These are phyloP conservation scores for Seriola dumerili DNA, from an alignment of 2,113 vertebrate species.

Conservation along the genomic window DNA sequence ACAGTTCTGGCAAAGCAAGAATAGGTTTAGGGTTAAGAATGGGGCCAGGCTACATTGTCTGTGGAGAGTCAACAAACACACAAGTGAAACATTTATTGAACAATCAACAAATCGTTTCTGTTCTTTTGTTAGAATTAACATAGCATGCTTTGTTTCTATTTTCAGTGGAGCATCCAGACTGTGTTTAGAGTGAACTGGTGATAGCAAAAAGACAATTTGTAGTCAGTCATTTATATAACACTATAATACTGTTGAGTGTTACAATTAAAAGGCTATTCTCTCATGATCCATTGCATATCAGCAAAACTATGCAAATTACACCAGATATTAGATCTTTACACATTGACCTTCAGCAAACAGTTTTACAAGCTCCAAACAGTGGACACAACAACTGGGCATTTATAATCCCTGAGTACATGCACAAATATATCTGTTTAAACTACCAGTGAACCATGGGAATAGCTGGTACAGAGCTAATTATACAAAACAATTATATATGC, in stretches of 20 bases:
- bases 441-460: not conserved
- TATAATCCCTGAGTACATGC: not conserved
- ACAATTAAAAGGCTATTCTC: not conserved
- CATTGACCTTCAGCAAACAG: slow-evolving; percentile 5
- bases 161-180: not conserved
- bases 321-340: slow-evolving; percentile 18
- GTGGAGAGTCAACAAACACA: not conserved
- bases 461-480: slow-evolving; percentile 10
- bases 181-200: not conserved
- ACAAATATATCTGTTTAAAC: slow-evolving; percentile 32
- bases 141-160: not conserved
- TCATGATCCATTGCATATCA: not conserved
- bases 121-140: not conserved
- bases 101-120: not conserved
- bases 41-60: not conserved
- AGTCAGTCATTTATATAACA: not conserved
- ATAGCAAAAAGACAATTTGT: not conserved
- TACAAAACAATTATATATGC: not conserved
- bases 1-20: not conserved
- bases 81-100: not conserved
- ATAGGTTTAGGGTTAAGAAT: not conserved
- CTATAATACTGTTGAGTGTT: not conserved
- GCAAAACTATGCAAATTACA: slow-evolving; percentile 5
- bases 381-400: not conserved
- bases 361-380: slow-evolving; percentile 8